Conservation (phyloP, 2,888 invertebrate genomes). For the Patella depressa region DNA sequence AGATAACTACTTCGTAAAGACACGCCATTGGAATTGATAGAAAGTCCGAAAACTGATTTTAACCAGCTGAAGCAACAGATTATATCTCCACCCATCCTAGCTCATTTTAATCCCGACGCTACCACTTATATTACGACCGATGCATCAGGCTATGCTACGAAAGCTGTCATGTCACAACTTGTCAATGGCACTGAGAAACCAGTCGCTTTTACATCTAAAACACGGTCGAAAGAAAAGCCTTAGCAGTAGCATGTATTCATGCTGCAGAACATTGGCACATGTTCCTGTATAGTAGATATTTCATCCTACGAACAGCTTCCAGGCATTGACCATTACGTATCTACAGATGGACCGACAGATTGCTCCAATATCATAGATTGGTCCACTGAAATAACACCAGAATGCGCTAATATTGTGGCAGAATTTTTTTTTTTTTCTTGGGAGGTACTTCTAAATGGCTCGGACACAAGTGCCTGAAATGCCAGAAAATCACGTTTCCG, state of each 20-base stretch:
- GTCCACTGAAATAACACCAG: too few relatives aligned
- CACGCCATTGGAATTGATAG: too few relatives aligned
- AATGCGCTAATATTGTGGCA: too few relatives aligned
- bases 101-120: conserved; percentile 6
- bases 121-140: background rate
- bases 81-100: background rate
- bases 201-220: background rate
- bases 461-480: too few relatives aligned
- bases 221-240: background rate
- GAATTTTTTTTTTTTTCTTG: too few relatives aligned
- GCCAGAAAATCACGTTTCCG: too few relatives aligned
- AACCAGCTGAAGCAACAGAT: background rate
- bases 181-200: conserved; percentile 4
- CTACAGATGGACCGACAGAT: conserved; percentile 12
- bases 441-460: too few relatives aligned
- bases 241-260: background rate
- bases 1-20: background rate
- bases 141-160: background rate
- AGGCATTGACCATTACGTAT: conserved; percentile 7
- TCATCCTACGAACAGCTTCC: background rate
- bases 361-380: conserved; percentile 13
- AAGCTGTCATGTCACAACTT: background rate
- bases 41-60: background rate
- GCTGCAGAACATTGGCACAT: background rate
- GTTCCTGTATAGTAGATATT: too few relatives aligned